Evolutionary conservation across 23 tunicate species (phyloP).

Genomic region (Corella eumyota): DNA sequence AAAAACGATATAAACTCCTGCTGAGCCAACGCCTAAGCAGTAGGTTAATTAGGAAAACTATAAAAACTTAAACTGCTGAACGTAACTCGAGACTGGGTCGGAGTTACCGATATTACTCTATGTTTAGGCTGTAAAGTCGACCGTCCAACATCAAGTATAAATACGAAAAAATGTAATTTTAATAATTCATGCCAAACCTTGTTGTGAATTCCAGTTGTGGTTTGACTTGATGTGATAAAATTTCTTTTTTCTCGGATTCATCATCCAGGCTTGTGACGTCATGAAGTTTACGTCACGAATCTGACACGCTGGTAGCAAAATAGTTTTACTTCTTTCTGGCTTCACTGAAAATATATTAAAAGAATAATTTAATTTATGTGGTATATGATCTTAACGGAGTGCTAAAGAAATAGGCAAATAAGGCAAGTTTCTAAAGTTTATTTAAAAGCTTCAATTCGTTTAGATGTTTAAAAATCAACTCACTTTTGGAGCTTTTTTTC

Average conservation of each 20-base stretch:
- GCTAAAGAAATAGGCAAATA: not conserved
- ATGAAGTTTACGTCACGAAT: conserved; percentile 27
- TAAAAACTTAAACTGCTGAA: too few species aligned
- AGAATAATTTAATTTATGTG: not conserved
- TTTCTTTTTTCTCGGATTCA: conserved; percentile 36
- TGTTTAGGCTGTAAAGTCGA: too few species aligned
- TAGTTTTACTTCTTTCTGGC: not conserved
- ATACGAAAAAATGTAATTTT: too few species aligned
- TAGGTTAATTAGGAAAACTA: too few species aligned
- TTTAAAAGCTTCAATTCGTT: too few species aligned
- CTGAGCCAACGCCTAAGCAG: too few species aligned
- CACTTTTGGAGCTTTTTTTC: too few species aligned
- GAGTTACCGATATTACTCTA: too few species aligned
- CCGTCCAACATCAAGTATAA: too few species aligned
- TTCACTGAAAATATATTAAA: not conserved
- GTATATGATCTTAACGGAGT: not conserved
- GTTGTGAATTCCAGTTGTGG: conserved; percentile 42
- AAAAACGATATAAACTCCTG: too few species aligned
- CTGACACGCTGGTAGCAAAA: conserved; percentile 44
- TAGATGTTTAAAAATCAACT: too few species aligned
- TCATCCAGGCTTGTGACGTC: conserved; percentile 73
- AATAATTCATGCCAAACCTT: conserved; percentile 19
- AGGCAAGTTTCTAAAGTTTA: not conserved
- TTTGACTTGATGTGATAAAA: conserved; percentile 30
- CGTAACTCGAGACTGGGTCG: too few species aligned